Base-by-base conservation (phyloP, 2,797 vertebrate species). In the Chromis chromis region DNA sequence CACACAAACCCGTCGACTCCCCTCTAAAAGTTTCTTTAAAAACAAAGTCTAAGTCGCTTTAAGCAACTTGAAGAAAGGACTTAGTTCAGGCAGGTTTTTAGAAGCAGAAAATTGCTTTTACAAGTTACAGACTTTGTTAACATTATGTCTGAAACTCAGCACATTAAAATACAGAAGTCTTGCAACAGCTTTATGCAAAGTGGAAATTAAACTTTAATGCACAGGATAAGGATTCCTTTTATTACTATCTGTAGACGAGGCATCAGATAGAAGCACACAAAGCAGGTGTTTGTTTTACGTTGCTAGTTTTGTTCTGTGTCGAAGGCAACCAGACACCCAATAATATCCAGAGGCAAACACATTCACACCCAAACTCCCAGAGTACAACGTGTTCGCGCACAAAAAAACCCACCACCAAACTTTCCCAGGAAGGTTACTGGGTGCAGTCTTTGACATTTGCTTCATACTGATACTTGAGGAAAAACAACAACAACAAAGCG, bases 131-230 rank as follows among this genome's bases (percentile, higher is more conserved):
- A 84, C 75, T 72, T 81, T 75, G 71, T 85, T 79, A 82, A 73
- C 66, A 89, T 78, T 77, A 21, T 36, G 71, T 85, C 73, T 84
- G 69, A 89, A 81, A 79, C 71, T 56, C 53, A 65, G 74, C 33
- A 81, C 62, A 77, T 73, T 84, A 76, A 84, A 90, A 87, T 46
- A 71, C 52, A 78, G 46, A 72, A 58, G 68, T 60, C 55, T 78
- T 57, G 78, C 62, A 76, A 76, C 67, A 73, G 65, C 62, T 82
- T 61, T 62, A 86, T 83, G 85, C 81, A 82, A 76, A 88, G 79
- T 28, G 49, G 17, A 70, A 74, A 88, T 84, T 65, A 77, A 90
- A 84, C 76, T 87, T 87, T 74, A 85, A 88, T 83, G 70, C 49
- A 48, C 0, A 48, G 31, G 58, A 63, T 22, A 27, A 58, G 75